phyloP scores from a whole-genome alignment of 2,113 vertebrate genomes.

The Seriola rivoliana region DNA sequence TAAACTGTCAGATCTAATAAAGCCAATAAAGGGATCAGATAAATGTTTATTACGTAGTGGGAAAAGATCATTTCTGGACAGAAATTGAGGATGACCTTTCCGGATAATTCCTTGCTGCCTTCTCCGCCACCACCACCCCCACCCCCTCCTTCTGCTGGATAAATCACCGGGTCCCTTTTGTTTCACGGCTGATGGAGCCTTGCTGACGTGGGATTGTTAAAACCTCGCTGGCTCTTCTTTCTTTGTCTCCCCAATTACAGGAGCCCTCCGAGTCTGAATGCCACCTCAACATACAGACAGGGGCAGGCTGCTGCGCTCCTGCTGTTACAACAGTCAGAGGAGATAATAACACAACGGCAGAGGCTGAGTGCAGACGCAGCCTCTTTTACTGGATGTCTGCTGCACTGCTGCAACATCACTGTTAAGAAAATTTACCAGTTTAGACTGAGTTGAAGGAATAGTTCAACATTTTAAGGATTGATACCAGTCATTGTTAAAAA shows the following conservation, averaged over 20 bases:
- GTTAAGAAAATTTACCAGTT: neutral
- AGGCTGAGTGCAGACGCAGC: neutral
- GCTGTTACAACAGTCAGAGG: slow-evolving; percentile 1
- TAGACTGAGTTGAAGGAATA: neutral
- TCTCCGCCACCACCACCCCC: slow-evolving; percentile 62
- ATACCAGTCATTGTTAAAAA: neutral
- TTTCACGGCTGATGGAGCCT: slow-evolving; percentile 81
- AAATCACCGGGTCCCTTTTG: slow-evolving; percentile 82
- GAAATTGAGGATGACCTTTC: slow-evolving; percentile 99
- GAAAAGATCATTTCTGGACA: slow-evolving; percentile 99
- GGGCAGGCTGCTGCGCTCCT: slow-evolving; percentile 26
- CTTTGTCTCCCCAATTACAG: slow-evolving; percentile 74
- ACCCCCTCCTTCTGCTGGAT: slow-evolving; percentile 85
- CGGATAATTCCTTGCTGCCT: slow-evolving; percentile 94
- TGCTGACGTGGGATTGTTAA: slow-evolving; percentile 79
- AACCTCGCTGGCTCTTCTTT: slow-evolving; percentile 50
- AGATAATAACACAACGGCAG: neutral
- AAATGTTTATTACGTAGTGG: slow-evolving; percentile 99
- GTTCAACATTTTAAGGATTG: neutral
- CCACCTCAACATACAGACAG: slow-evolving; percentile 16
- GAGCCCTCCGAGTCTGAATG: slow-evolving; percentile 41
- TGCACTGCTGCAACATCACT: neutral
- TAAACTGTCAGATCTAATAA: slow-evolving; percentile 99
- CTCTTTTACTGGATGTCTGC: neutral
- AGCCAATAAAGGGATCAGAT: slow-evolving; percentile 98